These are phyloP conservation scores for Pterophyllum scalare DNA, from an alignment of 2,113 vertebrate species.

Conservation along the genomic window DNA sequence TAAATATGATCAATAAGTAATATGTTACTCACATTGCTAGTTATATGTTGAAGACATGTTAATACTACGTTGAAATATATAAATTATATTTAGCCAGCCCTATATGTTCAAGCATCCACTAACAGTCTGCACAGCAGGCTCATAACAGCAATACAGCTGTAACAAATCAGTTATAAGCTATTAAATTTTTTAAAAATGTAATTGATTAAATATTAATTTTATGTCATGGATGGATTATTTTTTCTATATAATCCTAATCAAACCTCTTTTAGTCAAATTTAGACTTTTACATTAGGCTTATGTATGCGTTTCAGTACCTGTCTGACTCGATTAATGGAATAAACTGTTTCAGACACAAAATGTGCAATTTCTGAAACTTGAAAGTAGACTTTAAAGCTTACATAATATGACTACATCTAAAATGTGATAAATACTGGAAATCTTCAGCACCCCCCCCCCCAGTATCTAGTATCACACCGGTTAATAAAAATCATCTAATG, in stretches of 20 bases:
- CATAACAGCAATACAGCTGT: too few relatives aligned
- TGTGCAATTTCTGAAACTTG: neutral
- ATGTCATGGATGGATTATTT: too few relatives aligned
- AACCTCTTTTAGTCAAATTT: neutral
- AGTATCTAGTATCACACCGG: neutral
- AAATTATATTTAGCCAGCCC: neutral
- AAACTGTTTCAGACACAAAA: neutral
- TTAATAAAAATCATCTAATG: neutral
- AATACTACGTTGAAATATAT: neutral
- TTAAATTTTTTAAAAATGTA: neutral
- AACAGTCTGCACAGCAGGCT: neutral
- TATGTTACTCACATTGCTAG: neutral
- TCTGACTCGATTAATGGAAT: neutral
- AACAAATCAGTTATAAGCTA: neutral
- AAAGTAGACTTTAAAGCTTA: neutral
- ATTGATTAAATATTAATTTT: neutral
- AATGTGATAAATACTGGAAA: neutral
- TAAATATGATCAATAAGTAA: neutral
- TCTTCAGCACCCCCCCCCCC: neutral
- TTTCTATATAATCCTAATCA: neutral
- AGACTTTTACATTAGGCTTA: neutral
- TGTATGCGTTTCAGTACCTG: neutral
- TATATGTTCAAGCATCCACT: neutral
- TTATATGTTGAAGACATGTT: neutral
- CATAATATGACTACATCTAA: neutral